Evolutionary conservation across 2,888 invertebrate genomes (phyloP), one percentile per base, ranked within the genome.

Genomic region (Lingula anatina): DNA sequence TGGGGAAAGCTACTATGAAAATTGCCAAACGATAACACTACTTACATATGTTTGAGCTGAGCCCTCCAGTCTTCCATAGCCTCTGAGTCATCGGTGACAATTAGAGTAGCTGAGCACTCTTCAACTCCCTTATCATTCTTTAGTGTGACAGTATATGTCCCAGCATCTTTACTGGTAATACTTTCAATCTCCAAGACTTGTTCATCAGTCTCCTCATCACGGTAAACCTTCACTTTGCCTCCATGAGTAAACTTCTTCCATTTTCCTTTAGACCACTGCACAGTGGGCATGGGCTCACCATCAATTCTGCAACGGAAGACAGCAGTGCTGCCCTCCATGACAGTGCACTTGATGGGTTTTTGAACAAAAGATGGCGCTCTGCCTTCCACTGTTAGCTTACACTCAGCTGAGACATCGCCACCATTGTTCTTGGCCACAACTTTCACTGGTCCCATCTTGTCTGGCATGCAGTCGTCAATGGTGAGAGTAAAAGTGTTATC

Each of bases 401-500:
- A 82, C 62, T 83, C 51, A 36, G 68, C 83, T 25, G 82, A 81
- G 5, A 83, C 84, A 73, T 87, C 85, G 43, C 88, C 88, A 48
- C 83, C 84, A 50, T 81, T 75, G 78, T 88, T 89, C 59, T 81
- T 83, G n/a, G 86, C 87, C 54, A 81, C 82, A 60, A 86, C 83
- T 53, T 81, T 80, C 75, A 88, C 86, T 61, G 83, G 82, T 57
- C 89, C 88, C 65, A 85, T 84, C 81, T 88, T 85, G 76, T 85
- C 85, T 37, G 86, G 85, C 70, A 84, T 85, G 51, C 86, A 86
- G 75, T 88, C 86, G 56, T 82, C 78, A 63, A 89, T 83, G 59
- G 83, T 80, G 65, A 89, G 79, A 60, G 83, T 84, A 57, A 68
- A 66, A 54, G 84, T 83, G 68, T 83, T 64, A 41, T 84, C 67